Conservation (phyloP, 2,888 invertebrate genomes). For the Mystacides longicornis region DNA sequence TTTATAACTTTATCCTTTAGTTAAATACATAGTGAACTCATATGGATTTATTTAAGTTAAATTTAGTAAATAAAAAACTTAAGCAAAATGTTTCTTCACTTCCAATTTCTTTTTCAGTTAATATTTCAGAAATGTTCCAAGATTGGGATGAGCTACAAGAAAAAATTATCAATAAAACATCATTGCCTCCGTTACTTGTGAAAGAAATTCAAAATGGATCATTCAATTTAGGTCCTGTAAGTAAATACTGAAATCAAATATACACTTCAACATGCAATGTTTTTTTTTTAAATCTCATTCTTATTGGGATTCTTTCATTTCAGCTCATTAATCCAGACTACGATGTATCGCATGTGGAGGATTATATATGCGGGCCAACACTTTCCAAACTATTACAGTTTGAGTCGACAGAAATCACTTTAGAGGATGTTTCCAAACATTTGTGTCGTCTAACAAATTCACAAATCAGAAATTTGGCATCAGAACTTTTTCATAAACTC, state of each 20-base stretch:
- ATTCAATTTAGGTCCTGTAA: conserved; percentile 28
- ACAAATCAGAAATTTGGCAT: conserved; percentile 32
- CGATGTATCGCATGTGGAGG: conserved; percentile 32
- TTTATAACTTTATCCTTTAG: no score
- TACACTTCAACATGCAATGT: background rate
- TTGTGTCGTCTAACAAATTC: conserved; percentile 6
- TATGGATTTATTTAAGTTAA: background rate
- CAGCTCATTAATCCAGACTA: conserved; percentile 26
- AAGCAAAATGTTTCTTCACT: background rate
- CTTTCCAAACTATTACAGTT: conserved; percentile 33
- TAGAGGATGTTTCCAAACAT: conserved; percentile 29
- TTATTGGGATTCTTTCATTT: no score
- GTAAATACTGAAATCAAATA: conserved; percentile 5
- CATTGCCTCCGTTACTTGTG: conserved; percentile 28
- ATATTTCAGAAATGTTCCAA: conserved; percentile 32
- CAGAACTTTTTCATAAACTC: conserved; percentile 40
- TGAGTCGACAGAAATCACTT: conserved; percentile 30
- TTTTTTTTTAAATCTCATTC: background rate
- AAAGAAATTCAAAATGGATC: conserved; percentile 29
- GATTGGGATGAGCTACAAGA: conserved; percentile 33
- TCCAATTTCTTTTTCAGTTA: conserved; percentile 27
- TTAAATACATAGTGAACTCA: no score
- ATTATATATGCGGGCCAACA: conserved; percentile 36
- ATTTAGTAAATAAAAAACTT: background rate
- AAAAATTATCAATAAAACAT: conserved; percentile 30